Evolutionary conservation across 1,140 invertebrate genomes (phyloP), one percentile per base, ranked within the genome.

Genomic region (Belonocnema kinseyi): DNA sequence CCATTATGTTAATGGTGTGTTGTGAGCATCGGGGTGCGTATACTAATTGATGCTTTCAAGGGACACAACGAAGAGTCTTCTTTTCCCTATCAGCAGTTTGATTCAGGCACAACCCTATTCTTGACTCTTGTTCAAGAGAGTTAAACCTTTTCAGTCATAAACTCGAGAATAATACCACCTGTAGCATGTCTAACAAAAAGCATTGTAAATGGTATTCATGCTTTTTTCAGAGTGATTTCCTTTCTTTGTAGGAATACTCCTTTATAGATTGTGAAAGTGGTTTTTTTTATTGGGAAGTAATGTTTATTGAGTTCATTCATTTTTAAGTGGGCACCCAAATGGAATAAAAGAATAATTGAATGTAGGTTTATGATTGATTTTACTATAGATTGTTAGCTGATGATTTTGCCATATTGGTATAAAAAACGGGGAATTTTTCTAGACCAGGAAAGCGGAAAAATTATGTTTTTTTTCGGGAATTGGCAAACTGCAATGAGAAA

Each of bases 111-210:
- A 40, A 66, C 40, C 26, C 61, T 66, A 40, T 40, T 66, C 26
- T 66, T 66, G 61, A 66, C 61, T 66, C 61, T 12, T 33, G 26
- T 14, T 66, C 2, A 66, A 66, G 61, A 66, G 61, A n/a, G 61
- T 11, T 66, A 26, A 14, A 26, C 61, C 26, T 66, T 66, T 66
- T 66, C 16, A 66, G 33, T 66, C 61, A 40, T 61, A 33, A 66
- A 66, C 61, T 46, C 61, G 5, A n/a, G 61, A 66, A 66, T 66
- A 66, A 66, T 66, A 66, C 61, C 61, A 66, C 61, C 61, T 66
- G 61, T 66, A 66, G 61, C 26, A 21, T 66, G 16, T 66, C 61
- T 8, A 10, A 66, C 61, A 66, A 33, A 66, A 66, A 66, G 61
- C 33, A 12, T 46, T 40, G 40, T 13, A 66, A 40, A 40, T 66